Evolutionary conservation across 2,888 invertebrate species (phyloP).

Genomic region (Beris chalybata): DNA sequence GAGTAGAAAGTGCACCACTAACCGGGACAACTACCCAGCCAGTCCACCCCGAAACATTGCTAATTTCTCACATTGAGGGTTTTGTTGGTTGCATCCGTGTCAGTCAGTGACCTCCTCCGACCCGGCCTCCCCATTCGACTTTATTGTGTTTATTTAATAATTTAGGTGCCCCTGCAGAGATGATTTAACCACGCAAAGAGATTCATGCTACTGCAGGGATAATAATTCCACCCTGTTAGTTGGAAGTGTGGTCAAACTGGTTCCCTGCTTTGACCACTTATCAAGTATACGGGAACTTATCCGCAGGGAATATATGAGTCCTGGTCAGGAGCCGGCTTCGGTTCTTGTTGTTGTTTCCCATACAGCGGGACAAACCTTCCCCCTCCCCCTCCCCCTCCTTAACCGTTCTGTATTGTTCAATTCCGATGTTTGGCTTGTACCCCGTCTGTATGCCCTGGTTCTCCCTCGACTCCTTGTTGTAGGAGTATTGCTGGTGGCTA

Average conservation of each 20-base stretch:
- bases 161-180: conserved; percentile 40
- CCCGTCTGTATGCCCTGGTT: background rate
- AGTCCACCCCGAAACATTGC: background rate
- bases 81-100: background rate
- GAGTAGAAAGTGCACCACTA: no score
- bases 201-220: conserved; percentile 39
- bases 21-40: no score
- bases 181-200: conserved; percentile 40
- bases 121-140: background rate
- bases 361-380: background rate
- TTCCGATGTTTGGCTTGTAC: conserved; percentile 3
- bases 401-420: background rate
- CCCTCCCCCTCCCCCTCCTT: background rate
- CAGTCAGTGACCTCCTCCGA: background rate
- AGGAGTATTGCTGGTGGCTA: conserved; percentile 3
- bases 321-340: background rate
- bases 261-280: conserved; percentile 31
- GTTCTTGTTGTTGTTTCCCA: background rate
- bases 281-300: conserved; percentile 25
- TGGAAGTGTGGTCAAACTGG: conserved; percentile 31
- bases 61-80: conserved; percentile 6
- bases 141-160: conserved; percentile 40
- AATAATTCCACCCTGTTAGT: conserved; percentile 32
- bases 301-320: background rate
- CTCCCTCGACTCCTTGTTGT: background rate